phyloP scores from a whole-genome alignment of 2,888 invertebrate species.

The Sesamia inferens region DNA sequence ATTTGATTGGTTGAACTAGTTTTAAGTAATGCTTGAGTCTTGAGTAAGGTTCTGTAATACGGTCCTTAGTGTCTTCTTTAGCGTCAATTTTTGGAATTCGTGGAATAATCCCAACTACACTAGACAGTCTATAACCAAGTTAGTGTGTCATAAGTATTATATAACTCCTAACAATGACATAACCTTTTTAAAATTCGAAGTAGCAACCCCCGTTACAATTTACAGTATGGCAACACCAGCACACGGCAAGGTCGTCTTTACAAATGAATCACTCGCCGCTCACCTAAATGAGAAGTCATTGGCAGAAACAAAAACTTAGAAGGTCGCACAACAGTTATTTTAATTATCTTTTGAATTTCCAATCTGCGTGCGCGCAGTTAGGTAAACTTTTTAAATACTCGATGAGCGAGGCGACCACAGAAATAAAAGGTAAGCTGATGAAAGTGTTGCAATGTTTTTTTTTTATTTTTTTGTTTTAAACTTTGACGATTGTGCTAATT shows the following conservation, averaged over 20 bases:
- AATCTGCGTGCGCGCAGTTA: constrained; percentile 43
- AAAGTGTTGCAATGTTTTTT: constrained; percentile 24
- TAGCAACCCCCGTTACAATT: constrained; percentile 47
- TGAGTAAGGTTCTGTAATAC: too few species aligned
- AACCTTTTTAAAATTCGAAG: constrained; percentile 36
- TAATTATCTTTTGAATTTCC: constrained; percentile 49
- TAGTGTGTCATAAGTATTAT: constrained; percentile 5
- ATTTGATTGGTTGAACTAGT: too few species aligned
- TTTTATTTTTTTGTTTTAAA: not conserved
- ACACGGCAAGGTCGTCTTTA: constrained; percentile 44
- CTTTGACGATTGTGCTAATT: constrained; percentile 13
- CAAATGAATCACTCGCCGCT: constrained; percentile 49
- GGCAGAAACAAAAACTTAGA: constrained; percentile 58
- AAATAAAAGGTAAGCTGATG: constrained; percentile 7
- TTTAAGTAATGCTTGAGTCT: too few species aligned
- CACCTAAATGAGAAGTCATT: constrained; percentile 51
- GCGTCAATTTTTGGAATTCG: too few species aligned
- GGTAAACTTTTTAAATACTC: constrained; percentile 48
- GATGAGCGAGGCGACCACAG: constrained; percentile 7
- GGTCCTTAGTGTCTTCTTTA: constrained; percentile 1
- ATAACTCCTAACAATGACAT: not conserved
- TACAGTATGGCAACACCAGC: constrained; percentile 34
- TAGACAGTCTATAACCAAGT: not conserved
- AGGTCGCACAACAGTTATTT: constrained; percentile 53
- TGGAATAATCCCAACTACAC: too few species aligned